These are phyloP conservation scores for Drosophila maculinotata DNA, from an alignment of 2,888 invertebrate genomes.

Conservation along the genomic window DNA sequence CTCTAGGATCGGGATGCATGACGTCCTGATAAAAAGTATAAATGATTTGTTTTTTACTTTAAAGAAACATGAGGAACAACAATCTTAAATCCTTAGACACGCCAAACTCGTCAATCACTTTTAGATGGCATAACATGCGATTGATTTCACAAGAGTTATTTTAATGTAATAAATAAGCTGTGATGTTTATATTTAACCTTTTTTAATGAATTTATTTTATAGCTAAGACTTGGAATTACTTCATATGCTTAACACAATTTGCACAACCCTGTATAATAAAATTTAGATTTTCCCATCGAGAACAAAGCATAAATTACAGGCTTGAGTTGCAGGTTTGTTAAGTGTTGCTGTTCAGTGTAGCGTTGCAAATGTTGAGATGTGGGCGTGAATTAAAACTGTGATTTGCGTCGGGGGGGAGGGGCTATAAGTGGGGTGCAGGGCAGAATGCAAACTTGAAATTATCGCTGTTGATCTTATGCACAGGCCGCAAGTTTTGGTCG, in stretches of 20 bases:
- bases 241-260: slow-evolving; percentile 2
- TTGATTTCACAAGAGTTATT: not conserved
- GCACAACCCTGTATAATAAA: slow-evolving; percentile 1
- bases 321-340: too few species aligned
- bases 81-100: too few species aligned
- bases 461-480: slow-evolving; percentile 75
- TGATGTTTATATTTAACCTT: not conserved
- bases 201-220: not conserved
- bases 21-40: too few species aligned
- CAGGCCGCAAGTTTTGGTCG: slow-evolving; percentile 33
- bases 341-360: slow-evolving; percentile 53
- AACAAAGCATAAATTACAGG: slow-evolving; percentile 54
- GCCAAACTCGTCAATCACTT: too few species aligned
- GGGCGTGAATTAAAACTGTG: slow-evolving; percentile 34
- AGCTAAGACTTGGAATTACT: slow-evolving; percentile 2
- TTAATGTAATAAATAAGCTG: not conserved
- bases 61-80: too few species aligned
- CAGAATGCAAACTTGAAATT: slow-evolving; percentile 71
- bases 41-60: too few species aligned
- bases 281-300: slow-evolving; percentile 38
- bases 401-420: not conserved
- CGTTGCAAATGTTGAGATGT: slow-evolving; percentile 43
- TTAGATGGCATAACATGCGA: not conserved
- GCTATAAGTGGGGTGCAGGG: not conserved
- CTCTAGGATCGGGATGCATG: too few species aligned